A percentile compares a stretch with the other conserved stretches of the same genome.
Conservation (phyloP, 2,888 invertebrate species). For the Empis stercorea region DNA sequence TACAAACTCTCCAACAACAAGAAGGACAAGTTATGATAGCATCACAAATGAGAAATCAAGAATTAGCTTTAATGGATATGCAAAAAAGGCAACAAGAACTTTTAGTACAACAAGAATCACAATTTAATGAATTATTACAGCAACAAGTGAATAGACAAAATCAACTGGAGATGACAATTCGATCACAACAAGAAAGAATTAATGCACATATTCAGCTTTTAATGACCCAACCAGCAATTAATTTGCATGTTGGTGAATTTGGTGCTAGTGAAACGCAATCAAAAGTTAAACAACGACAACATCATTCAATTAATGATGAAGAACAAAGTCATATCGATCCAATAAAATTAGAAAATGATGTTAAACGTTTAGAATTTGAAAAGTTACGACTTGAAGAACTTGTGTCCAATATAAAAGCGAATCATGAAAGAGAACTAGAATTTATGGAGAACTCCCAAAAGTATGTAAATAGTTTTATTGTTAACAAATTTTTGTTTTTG, state of each 20-base stretch:
- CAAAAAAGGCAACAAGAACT: conserved; percentile 28
- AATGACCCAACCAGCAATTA: conserved; percentile 25
- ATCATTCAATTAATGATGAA: background rate
- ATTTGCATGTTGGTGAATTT: background rate
- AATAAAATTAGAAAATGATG: conserved; percentile 25
- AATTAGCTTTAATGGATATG: conserved; percentile 29
- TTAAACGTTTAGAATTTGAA: conserved; percentile 29
- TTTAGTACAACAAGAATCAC: conserved; percentile 27
- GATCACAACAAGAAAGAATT: conserved; percentile 32
- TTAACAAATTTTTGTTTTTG: background rate
- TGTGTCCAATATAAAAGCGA: conserved; percentile 29
- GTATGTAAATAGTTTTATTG: conserved; percentile 17
- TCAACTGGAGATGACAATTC: conserved; percentile 31
- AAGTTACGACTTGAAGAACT: conserved; percentile 34
- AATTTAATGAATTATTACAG: conserved; percentile 29
- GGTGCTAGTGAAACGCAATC: background rate
- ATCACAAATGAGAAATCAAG: conserved; percentile 32
- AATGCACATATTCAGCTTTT: conserved; percentile 32
- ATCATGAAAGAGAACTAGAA: conserved; percentile 34
- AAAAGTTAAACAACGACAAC: background rate
- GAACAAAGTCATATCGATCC: background rate
- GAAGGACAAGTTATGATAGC: conserved; percentile 30
- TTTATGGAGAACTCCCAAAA: conserved; percentile 33
- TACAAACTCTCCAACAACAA: conserved; percentile 29
- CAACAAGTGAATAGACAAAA: conserved; percentile 32